A percentile compares a stretch with the other conserved stretches of the same genome.
Evolutionary conservation across 2,888 invertebrate genomes (phyloP).

Genomic region (Habrosyne pyritoides): DNA sequence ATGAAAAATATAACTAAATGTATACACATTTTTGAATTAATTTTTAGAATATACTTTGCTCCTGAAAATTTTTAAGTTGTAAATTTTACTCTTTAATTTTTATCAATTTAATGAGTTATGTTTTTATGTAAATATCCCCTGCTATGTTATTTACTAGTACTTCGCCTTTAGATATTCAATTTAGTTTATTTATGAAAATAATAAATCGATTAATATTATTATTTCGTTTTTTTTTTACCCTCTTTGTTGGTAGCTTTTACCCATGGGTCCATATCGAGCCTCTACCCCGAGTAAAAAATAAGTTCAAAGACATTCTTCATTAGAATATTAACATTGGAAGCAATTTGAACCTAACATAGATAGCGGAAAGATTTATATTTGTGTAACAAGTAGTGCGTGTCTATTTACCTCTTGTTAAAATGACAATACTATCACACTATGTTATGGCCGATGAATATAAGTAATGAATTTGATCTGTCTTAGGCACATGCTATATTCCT

Average conservation of each 20-base stretch:
- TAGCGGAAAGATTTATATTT: slow-evolving; percentile 21
- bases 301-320: slow-evolving; percentile 33
- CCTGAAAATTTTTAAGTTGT: slow-evolving; percentile 71
- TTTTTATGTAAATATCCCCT: slow-evolving; percentile 74
- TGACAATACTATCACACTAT: slow-evolving; percentile 65
- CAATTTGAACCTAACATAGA: slow-evolving; percentile 10
- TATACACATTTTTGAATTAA: slow-evolving; percentile 45
- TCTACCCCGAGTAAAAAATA: slow-evolving; percentile 34
- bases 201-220: slow-evolving; percentile 74
- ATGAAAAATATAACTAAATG: slow-evolving; percentile 35
- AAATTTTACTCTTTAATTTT: slow-evolving; percentile 71
- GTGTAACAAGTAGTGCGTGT: slow-evolving; percentile 30
- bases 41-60: slow-evolving; percentile 49
- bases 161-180: slow-evolving; percentile 73
- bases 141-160: slow-evolving; percentile 71
- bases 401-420: slow-evolving; percentile 59
- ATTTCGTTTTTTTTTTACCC: slow-evolving; percentile 48
- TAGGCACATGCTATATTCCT: not conserved
- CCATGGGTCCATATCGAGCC: slow-evolving; percentile 58
- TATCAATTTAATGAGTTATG: slow-evolving; percentile 58
- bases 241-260: slow-evolving; percentile 38
- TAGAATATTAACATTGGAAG: slow-evolving; percentile 7
- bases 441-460: slow-evolving; percentile 14
- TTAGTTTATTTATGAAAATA: slow-evolving; percentile 79
- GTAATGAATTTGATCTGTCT: not conserved